Evolutionary conservation across 2,797 vertebrate species (phyloP).

Genomic region (Lagodon rhomboides): DNA sequence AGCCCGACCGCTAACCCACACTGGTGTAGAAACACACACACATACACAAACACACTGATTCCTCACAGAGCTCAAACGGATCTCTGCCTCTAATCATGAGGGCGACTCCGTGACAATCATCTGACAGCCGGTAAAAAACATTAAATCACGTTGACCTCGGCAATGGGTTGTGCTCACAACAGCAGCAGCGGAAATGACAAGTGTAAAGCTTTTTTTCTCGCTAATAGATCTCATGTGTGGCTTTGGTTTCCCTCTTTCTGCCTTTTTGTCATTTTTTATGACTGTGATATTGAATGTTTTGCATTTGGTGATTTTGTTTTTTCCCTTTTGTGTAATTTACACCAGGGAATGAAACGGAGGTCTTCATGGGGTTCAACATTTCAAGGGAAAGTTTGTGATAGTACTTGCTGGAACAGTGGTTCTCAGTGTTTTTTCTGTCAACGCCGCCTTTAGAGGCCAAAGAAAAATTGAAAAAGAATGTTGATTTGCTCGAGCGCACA

Average conservation of each 20-base stretch:
- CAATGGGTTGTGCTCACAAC: constrained; percentile 41
- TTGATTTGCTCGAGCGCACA: too few relatives aligned
- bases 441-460: too few relatives aligned
- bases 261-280: constrained; percentile 27
- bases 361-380: constrained; percentile 4
- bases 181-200: constrained; percentile 61
- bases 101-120: constrained; percentile 49
- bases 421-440: too few relatives aligned
- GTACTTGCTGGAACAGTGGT: too few relatives aligned
- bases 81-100: constrained; percentile 35
- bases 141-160: constrained; percentile 31
- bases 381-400: neutral
- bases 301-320: constrained; percentile 29
- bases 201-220: constrained; percentile 44
- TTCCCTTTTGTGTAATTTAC: constrained; percentile 19
- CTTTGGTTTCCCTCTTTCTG: constrained; percentile 54
- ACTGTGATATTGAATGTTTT: constrained; percentile 43
- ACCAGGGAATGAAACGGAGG: constrained; percentile 12
- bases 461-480: too few relatives aligned
- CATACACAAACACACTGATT: constrained; percentile 15
- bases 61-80: constrained; percentile 28
- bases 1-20: constrained; percentile 39
- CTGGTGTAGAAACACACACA: constrained; percentile 38
- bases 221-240: constrained; percentile 70
- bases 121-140: constrained; percentile 42